phyloP scores from a whole-genome alignment of 2,113 vertebrate genomes.

The Camelus bactrianus region DNA sequence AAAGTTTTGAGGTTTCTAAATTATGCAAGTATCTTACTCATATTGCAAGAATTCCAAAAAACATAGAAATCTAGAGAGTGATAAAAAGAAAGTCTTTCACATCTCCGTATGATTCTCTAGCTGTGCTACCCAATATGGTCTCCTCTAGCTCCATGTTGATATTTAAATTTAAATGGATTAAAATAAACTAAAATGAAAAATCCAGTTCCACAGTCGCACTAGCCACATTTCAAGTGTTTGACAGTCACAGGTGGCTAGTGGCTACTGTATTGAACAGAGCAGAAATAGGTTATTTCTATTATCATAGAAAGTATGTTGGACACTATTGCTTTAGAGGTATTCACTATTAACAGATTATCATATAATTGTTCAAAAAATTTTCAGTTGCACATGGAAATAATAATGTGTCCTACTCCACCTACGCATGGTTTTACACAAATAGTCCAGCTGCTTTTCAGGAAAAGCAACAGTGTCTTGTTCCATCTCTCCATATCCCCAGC shows the following conservation, averaged over 20 bases:
- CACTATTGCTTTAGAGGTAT: not conserved
- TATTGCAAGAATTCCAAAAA: not conserved
- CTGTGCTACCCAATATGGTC: not conserved
- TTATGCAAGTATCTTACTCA: not conserved
- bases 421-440: not conserved
- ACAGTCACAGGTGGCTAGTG: not conserved
- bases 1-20: not conserved
- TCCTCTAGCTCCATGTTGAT: not conserved
- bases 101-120: not conserved
- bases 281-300: not conserved
- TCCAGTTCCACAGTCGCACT: not conserved
- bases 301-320: not conserved
- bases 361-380: not conserved
- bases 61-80: not conserved
- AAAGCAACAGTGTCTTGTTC: not conserved
- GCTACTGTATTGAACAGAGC: not conserved
- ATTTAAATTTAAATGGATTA: constrained; percentile 37
- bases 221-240: not conserved
- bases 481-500: not conserved
- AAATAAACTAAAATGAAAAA: constrained; percentile 22
- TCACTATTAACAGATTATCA: not conserved
- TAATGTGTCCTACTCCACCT: not conserved
- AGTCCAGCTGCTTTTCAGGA: not conserved
- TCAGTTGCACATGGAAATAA: not conserved
- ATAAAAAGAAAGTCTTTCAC: not conserved